Base-by-base conservation (phyloP, 2,113 vertebrate species). In the Lasiurus cinereus region DNA sequence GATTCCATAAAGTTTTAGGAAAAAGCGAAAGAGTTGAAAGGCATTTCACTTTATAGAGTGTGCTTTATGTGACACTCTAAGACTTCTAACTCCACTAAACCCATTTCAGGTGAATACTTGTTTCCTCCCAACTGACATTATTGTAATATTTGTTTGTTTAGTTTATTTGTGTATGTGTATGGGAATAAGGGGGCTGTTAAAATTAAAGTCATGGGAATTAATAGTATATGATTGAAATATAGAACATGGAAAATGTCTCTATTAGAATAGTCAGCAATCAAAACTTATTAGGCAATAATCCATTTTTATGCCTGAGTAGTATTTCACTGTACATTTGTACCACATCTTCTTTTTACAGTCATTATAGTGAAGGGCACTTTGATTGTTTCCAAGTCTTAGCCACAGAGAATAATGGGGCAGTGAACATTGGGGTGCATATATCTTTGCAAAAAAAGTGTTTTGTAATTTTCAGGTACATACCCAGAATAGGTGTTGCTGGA, bases 231-330 rank as follows among this genome's bases (percentile, higher is more conserved):
- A 91, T 27, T 77, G 11, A 95, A 91, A 54, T 83, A 19, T 83
- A 87, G 62, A 72, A 64, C 43, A 85, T 90, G 31, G 31, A 78
- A 95, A 77, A 83, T 88, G 91, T 84, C 64, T 92, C 29, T 86
- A 78, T 87, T 96, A 91, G 29, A 59, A 77, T 91, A 94, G 21
- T 54, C 29, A 90, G 10, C 33, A 89, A 91, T 96, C 91, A 92
- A 97, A 77, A 80, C 50, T 78, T 88, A 90, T 67, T 93, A 77
- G 27, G 43, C 14, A 29, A 43, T 74, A 74, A 29, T 48, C 27
- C 39, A 73, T 73, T 33, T 27, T 73, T 46, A 73, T 46, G 39
- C 5, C 72, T 46, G 24, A 73, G 13, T 46, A 24, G 8, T 48
- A 48, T 62, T 27, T 24, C 59, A 62, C 24, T 62, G 59, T 62